Percentiles rank a stretch among this genome's conserved stretches.
Conservation (phyloP, 1,140 invertebrate species). For the Asbolus verrucosus region DNA sequence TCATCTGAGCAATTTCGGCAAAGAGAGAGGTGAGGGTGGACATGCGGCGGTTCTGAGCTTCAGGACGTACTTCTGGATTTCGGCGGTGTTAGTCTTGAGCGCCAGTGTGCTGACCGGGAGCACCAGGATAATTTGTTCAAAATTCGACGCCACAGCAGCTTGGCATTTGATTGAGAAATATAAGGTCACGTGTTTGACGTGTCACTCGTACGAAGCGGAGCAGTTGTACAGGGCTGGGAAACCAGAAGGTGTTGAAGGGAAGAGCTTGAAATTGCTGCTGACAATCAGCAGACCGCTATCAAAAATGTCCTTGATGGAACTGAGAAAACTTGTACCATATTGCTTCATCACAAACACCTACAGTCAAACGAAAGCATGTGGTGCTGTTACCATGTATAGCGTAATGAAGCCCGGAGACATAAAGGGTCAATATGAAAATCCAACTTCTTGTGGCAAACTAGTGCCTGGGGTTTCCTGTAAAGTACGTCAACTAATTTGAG, state of each 20-base stretch:
- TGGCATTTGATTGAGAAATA: constrained; percentile 57
- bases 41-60: neutral
- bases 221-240: constrained; percentile 58
- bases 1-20: neutral
- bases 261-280: constrained; percentile 46
- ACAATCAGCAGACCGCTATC: constrained; percentile 47
- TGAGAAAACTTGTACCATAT: constrained; percentile 51
- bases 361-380: constrained; percentile 49
- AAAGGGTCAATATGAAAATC: constrained; percentile 41
- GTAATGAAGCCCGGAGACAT: constrained; percentile 42
- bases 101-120: neutral
- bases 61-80: neutral
- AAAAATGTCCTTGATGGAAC: constrained; percentile 20
- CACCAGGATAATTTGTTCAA: constrained; percentile 47
- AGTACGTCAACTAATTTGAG: neutral
- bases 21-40: neutral
- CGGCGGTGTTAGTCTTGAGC: neutral
- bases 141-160: constrained; percentile 48
- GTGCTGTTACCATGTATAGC: constrained; percentile 44
- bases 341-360: constrained; percentile 46
- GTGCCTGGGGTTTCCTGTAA: constrained; percentile 5
- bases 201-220: constrained; percentile 59
- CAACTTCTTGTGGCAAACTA: constrained; percentile 24
- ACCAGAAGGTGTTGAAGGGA: constrained; percentile 49
- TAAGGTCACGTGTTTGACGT: constrained; percentile 55